These are phyloP conservation scores for Drosophila putrida DNA, from an alignment of 2,888 invertebrate species.

Conservation along the genomic window DNA sequence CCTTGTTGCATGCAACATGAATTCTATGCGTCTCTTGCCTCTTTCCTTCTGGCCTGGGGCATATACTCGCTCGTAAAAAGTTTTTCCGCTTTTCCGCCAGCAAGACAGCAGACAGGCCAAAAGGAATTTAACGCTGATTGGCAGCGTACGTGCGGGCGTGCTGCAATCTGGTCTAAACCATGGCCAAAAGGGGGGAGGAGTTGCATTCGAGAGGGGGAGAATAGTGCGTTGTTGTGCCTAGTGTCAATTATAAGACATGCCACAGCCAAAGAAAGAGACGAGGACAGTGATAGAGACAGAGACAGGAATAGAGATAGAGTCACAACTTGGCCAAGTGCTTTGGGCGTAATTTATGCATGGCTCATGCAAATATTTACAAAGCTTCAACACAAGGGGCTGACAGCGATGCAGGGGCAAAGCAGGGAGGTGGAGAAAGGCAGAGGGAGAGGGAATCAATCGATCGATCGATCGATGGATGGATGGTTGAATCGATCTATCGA, in stretches of 20 bases:
- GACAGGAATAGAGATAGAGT: conserved; percentile 6
- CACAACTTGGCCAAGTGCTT: conserved; percentile 63
- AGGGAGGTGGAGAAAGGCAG: too few species aligned
- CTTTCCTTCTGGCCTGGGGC: too few species aligned
- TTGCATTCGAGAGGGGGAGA: neutral
- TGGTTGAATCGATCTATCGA: conserved; percentile 52
- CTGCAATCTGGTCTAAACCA: conserved; percentile 33
- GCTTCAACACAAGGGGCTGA: neutral
- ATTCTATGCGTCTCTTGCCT: neutral
- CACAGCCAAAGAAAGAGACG: neutral
- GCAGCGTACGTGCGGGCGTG: conserved; percentile 69
- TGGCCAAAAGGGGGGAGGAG: neutral
- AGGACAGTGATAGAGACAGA: neutral
- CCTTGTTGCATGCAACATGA: conserved; percentile 32
- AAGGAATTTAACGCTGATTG: conserved; percentile 45
- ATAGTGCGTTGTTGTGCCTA: conserved; percentile 54
- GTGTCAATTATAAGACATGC: conserved; percentile 48
- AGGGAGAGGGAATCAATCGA: conserved; percentile 18
- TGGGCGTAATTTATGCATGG: conserved; percentile 70
- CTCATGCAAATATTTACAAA: conserved; percentile 52
- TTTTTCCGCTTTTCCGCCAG: conserved; percentile 48
- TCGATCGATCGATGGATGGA: conserved; percentile 37
- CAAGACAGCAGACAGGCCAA: conserved; percentile 1
- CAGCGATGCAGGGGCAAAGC: neutral
- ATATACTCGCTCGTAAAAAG: conserved; percentile 20